phyloP scores from a whole-genome alignment of 2,888 invertebrate species.

The Drosophila austrosaltans region DNA sequence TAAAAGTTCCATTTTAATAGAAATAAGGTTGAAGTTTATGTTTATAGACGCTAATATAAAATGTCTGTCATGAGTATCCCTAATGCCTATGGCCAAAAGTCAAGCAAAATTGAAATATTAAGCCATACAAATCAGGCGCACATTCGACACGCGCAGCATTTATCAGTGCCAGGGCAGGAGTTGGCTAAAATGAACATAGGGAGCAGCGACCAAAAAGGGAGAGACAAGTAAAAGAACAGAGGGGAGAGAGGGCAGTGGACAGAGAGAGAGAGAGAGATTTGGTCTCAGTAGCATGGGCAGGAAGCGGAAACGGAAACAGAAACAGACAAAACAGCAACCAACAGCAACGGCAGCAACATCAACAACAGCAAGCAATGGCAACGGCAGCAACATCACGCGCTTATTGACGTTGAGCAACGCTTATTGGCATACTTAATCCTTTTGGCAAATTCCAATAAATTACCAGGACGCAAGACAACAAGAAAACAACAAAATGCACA shows the following conservation, averaged over 20 bases:
- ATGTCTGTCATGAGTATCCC: conserved; percentile 28
- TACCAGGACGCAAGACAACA: conserved; percentile 49
- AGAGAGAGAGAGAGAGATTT: neutral
- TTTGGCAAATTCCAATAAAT: conserved; percentile 79
- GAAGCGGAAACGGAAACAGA: conserved; percentile 59
- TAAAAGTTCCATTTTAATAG: too few species aligned
- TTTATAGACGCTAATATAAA: neutral
- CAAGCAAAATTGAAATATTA: conserved; percentile 69
- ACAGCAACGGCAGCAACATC: conserved; percentile 1
- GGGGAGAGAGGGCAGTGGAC: neutral
- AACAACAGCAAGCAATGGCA: conserved; percentile 1
- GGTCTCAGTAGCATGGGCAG: conserved; percentile 12
- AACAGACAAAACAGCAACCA: conserved; percentile 48
- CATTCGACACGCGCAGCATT: conserved; percentile 66
- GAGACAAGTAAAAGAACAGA: neutral
- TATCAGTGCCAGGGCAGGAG: conserved; percentile 44
- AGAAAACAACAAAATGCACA: conserved; percentile 37
- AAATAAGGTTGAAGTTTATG: too few species aligned
- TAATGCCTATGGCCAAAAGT: conserved; percentile 23
- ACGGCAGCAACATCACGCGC: conserved; percentile 38
- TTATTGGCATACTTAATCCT: conserved; percentile 80
- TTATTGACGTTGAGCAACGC: conserved; percentile 77
- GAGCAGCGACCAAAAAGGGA: too few species aligned
- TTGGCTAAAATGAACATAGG: too few species aligned
- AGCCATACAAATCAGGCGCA: conserved; percentile 71